Percentiles rank a stretch among this genome's conserved stretches.
phyloP scores from a whole-genome alignment of 2,113 vertebrate genomes.

The Hemiprocne comata region DNA sequence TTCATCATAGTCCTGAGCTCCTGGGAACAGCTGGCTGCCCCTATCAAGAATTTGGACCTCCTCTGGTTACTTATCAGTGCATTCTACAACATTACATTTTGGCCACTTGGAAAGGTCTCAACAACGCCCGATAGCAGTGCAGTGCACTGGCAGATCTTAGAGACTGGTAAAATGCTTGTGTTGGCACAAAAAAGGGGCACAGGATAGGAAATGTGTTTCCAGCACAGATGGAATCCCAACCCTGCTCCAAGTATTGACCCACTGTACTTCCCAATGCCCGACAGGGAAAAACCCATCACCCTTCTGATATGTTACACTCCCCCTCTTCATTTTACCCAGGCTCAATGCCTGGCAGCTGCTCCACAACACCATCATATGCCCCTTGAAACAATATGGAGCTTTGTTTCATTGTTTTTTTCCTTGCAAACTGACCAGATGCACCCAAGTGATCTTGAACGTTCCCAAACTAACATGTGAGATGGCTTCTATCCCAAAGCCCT shows the following conservation, averaged over 20 bases:
- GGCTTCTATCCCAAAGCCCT: background rate
- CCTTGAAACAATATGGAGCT: background rate
- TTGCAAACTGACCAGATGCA: background rate
- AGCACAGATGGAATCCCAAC: background rate
- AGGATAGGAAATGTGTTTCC: background rate
- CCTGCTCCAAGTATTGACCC: background rate
- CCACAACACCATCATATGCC: background rate
- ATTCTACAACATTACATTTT: background rate
- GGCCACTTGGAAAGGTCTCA: background rate
- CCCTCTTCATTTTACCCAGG: background rate
- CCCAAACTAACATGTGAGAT: fast-evolving
- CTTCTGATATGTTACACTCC: background rate
- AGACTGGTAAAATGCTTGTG: background rate
- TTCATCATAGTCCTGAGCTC: background rate
- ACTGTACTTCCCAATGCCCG: background rate
- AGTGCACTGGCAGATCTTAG: background rate
- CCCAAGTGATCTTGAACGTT: background rate
- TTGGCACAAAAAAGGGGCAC: background rate
- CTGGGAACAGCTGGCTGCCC: background rate
- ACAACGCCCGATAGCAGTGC: background rate
- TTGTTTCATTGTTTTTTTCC: background rate
- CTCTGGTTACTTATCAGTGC: background rate
- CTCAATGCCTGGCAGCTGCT: background rate
- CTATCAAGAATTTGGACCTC: background rate
- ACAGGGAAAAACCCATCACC: background rate